Evolutionary conservation across 2,888 invertebrate species (phyloP).

Genomic region (Papilio gigon): DNA sequence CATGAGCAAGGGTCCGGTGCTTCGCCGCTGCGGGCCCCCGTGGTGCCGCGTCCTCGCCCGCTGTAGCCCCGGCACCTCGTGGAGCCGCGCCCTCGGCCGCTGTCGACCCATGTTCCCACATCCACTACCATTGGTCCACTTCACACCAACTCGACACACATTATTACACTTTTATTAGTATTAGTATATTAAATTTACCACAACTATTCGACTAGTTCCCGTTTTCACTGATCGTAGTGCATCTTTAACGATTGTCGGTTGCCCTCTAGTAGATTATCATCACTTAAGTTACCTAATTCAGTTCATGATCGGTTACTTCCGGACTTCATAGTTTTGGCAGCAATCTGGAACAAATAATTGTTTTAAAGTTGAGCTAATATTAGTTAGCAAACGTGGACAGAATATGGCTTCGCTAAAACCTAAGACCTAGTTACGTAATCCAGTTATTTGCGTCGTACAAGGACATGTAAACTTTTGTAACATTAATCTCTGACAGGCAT

Average conservation of each 20-base stretch:
- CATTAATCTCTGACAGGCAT: too few relatives aligned
- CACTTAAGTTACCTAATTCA: constrained; percentile 13
- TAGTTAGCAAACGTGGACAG: not conserved
- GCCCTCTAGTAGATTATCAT: not conserved
- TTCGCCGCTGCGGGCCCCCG: constrained; percentile 74
- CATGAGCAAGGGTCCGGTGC: constrained; percentile 67
- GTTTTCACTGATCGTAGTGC: not conserved
- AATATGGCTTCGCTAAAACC: not conserved
- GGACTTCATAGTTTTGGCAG: constrained; percentile 25
- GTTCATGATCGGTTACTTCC: constrained; percentile 27
- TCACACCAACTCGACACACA: constrained; percentile 32
- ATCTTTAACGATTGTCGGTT: not conserved
- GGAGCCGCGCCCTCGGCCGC: constrained; percentile 70
- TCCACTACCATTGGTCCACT: constrained; percentile 50
- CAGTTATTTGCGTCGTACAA: too few relatives aligned
- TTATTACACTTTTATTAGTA: constrained; percentile 10
- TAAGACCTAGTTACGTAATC: not conserved
- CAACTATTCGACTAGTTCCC: not conserved
- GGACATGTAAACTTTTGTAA: too few relatives aligned
- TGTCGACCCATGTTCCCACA: constrained; percentile 60
- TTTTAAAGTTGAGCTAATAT: constrained; percentile 30
- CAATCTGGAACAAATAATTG: constrained; percentile 26
- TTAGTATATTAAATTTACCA: not conserved
- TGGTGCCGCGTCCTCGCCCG: constrained; percentile 73
- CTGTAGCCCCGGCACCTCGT: constrained; percentile 43